Evolutionary conservation across 2,888 invertebrate genomes (phyloP).

Genomic region (Pimpla rufipes): DNA sequence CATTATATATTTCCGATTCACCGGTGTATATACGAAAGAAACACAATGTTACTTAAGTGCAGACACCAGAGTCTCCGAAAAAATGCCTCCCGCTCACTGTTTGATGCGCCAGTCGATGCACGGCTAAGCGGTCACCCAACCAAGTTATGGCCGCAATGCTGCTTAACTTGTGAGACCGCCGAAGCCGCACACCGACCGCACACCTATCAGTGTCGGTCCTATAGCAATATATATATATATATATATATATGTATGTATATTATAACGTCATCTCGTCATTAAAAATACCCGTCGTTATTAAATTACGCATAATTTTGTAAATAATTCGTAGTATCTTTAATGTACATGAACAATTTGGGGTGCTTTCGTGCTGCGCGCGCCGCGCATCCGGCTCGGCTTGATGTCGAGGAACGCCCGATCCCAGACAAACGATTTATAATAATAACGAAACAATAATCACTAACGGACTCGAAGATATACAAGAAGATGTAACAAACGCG

Average conservation of each 20-base stretch:
- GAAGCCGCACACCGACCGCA: too few species aligned
- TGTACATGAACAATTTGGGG: slow-evolving; percentile 63
- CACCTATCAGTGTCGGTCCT: too few species aligned
- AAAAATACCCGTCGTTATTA: slow-evolving; percentile 64
- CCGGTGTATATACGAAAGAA: too few species aligned
- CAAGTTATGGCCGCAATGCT: too few species aligned
- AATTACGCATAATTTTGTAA: slow-evolving; percentile 61
- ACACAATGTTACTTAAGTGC: too few species aligned
- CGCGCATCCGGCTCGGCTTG: slow-evolving; percentile 41
- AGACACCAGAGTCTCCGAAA: too few species aligned
- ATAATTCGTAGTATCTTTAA: slow-evolving; percentile 69
- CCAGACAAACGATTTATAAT: slow-evolving; percentile 40
- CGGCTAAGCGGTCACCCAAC: too few species aligned
- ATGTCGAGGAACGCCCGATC: slow-evolving; percentile 36
- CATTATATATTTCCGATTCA: too few species aligned
- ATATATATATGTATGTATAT: slow-evolving; percentile 22
- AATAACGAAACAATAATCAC: slow-evolving; percentile 28
- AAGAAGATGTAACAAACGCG: slow-evolving; percentile 6
- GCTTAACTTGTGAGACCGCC: too few species aligned
- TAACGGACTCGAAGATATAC: slow-evolving; percentile 19
- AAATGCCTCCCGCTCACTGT: too few species aligned
- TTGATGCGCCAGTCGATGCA: too few species aligned
- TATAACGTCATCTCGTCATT: slow-evolving; percentile 31
- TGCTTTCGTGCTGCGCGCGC: slow-evolving; percentile 38
- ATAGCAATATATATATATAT: slow-evolving; percentile 2